A percentile compares a stretch with the other conserved stretches of the same genome.
Evolutionary conservation across 2,113 vertebrate species (phyloP).

Genomic region (Octodon degus): DNA sequence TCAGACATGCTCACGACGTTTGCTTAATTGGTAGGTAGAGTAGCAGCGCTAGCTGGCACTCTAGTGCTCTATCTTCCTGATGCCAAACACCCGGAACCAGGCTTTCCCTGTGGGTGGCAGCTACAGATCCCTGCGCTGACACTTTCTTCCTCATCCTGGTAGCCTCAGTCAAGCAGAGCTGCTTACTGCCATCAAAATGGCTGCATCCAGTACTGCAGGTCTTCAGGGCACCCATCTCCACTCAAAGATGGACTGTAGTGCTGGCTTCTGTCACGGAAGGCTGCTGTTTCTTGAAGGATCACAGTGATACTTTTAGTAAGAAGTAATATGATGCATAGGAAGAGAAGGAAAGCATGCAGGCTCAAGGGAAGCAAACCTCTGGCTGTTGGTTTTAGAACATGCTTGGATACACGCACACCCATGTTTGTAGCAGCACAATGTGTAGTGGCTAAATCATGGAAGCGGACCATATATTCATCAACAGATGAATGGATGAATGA

Average conservation of each 20-base stretch:
- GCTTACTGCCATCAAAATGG: background rate
- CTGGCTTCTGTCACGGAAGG: background rate
- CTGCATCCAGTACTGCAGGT: background rate
- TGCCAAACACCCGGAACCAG: background rate
- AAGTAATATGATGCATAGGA: background rate
- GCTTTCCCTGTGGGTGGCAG: background rate
- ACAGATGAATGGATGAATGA: background rate
- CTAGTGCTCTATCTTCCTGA: background rate
- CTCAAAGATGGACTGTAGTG: background rate
- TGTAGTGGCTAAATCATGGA: background rate
- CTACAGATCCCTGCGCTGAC: background rate
- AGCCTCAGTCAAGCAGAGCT: background rate
- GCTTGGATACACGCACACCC: background rate
- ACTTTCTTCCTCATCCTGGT: no score
- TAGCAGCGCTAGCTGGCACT: background rate
- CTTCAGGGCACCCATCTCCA: background rate
- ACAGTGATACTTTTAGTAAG: background rate
- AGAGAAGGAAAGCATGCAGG: background rate
- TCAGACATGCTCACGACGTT: background rate
- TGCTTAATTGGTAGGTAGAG: background rate
- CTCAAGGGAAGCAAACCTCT: background rate
- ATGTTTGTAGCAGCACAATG: background rate
- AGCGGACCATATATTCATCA: background rate
- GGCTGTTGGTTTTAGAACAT: background rate
- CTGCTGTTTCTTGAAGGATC: background rate